Percentiles rank a stretch among this genome's conserved stretches.
Conservation (phyloP, 2,797 vertebrate genomes). For the Gouania willdenowi region DNA sequence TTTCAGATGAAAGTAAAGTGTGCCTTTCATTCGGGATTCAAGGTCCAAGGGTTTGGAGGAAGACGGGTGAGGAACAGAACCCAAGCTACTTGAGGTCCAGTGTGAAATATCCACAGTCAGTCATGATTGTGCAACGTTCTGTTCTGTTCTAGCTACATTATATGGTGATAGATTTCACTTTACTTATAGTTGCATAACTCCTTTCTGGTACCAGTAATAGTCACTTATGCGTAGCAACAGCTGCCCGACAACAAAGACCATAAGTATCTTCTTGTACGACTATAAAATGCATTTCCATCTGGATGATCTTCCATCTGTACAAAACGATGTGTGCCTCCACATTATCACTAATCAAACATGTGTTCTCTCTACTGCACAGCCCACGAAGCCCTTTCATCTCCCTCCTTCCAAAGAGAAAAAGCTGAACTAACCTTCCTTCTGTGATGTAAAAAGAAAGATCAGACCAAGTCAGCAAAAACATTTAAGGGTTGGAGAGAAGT, state of each 20-base stretch:
- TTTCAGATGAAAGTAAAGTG: too few species aligned
- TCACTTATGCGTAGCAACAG: background rate
- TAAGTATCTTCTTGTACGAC: conserved; percentile 19
- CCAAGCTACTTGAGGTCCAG: too few species aligned
- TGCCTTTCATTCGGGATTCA: too few species aligned
- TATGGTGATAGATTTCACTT: too few species aligned
- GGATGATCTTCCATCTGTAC: conserved; percentile 27
- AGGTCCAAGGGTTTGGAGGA: too few species aligned
- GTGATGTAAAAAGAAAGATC: conserved; percentile 24
- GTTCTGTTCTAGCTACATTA: too few species aligned
- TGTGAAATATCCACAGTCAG: too few species aligned
- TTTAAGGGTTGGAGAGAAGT: background rate
- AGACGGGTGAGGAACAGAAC: too few species aligned
- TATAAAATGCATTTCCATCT: conserved; percentile 33
- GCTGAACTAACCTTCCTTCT: conserved; percentile 50
- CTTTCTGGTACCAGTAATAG: too few species aligned
- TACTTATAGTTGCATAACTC: too few species aligned
- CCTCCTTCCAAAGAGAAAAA: conserved; percentile 31
- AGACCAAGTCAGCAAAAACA: conserved; percentile 43
- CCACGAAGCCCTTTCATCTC: background rate
- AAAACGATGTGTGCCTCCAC: conserved; percentile 38
- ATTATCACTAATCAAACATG: conserved; percentile 52
- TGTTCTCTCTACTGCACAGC: conserved; percentile 17
- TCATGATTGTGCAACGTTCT: too few species aligned
- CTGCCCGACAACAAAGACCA: conserved; percentile 8